phyloP scores from a whole-genome alignment of 35 echinoderm and acorn worm genomes.

The Diadema setosum region DNA sequence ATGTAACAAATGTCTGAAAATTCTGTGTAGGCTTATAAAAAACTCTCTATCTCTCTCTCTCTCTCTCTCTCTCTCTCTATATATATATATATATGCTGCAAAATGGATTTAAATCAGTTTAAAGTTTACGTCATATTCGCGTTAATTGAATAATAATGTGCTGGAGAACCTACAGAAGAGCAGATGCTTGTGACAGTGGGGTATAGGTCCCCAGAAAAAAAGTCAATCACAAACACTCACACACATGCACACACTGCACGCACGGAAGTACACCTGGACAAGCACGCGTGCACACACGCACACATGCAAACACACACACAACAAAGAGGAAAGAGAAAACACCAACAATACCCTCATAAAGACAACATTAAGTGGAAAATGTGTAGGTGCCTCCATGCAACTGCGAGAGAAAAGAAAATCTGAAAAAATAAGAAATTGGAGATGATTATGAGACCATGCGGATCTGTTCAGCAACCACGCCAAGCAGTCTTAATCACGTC shows the following conservation, averaged over 20 bases:
- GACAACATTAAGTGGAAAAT: too few species aligned
- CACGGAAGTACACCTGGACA: not conserved
- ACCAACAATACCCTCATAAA: not conserved
- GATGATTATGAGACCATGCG: too few species aligned
- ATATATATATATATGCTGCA: not conserved
- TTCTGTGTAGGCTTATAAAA: not conserved
- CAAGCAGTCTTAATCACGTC: too few species aligned
- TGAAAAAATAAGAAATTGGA: too few species aligned
- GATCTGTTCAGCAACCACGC: too few species aligned
- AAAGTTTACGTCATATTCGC: not conserved
- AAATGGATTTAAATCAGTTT: not conserved
- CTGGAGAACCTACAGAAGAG: not conserved
- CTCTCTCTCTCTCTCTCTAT: too few species aligned
- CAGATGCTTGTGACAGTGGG: not conserved
- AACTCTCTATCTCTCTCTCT: too few species aligned
- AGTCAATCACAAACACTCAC: not conserved
- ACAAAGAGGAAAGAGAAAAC: not conserved
- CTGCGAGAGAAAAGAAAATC: too few species aligned
- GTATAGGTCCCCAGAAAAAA: not conserved
- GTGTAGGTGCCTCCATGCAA: too few species aligned
- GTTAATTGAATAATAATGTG: not conserved
- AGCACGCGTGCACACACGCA: not conserved
- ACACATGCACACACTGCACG: not conserved
- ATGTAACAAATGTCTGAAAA: too few species aligned
- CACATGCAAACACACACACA: constrained; percentile 20